phyloP scores from a whole-genome alignment of 1,140 invertebrate genomes.

The Neodiprion lecontei region DNA sequence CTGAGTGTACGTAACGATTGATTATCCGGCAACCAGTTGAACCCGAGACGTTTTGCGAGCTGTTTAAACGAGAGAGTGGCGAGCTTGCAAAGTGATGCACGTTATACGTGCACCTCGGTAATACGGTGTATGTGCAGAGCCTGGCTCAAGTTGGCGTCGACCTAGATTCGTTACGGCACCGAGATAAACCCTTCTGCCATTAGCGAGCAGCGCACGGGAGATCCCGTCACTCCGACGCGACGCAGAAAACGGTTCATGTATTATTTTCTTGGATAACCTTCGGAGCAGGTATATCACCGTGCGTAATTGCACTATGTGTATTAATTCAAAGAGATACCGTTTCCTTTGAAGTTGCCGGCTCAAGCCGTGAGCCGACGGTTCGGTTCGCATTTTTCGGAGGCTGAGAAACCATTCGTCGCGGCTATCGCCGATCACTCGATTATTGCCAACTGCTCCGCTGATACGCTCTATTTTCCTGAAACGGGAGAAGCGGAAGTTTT shows the following conservation, averaged over 20 bases:
- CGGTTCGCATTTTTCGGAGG: background rate
- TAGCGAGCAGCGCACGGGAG: background rate
- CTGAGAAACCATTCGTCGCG: background rate
- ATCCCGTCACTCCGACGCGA: background rate
- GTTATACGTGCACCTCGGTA: background rate
- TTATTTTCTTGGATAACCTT: background rate
- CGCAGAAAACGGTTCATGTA: background rate
- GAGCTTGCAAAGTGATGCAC: background rate
- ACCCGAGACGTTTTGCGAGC: too few species aligned
- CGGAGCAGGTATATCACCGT: too few species aligned
- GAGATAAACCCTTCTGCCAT: background rate
- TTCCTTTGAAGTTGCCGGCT: background rate
- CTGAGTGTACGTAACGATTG: background rate
- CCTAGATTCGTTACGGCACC: constrained; percentile 4
- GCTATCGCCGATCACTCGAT: background rate
- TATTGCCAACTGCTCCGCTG: background rate
- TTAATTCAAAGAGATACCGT: background rate
- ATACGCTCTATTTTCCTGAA: background rate
- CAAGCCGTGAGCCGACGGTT: background rate
- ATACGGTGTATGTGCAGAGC: background rate
- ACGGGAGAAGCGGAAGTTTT: too few species aligned
- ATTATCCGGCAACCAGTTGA: background rate
- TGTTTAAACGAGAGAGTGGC: background rate
- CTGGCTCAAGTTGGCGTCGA: background rate
- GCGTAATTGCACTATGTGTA: background rate